Evolutionary conservation across 2,888 invertebrate species (phyloP).

Genomic region (Eurois occulta): DNA sequence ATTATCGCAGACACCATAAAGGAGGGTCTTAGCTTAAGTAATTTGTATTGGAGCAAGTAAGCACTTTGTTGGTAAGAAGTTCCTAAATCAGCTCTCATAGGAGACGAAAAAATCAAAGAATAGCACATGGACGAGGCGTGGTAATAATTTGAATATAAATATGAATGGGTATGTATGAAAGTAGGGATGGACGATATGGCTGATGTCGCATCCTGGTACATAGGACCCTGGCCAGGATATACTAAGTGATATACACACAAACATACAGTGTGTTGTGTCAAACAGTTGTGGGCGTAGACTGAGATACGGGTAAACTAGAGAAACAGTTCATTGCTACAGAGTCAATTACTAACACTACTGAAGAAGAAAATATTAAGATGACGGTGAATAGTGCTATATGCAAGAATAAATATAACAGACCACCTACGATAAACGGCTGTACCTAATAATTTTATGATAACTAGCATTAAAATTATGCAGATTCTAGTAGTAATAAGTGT

Average conservation of each 20-base stretch:
- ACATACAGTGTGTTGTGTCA: too few species aligned
- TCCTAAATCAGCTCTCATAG: slow-evolving; percentile 9
- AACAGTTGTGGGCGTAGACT: too few species aligned
- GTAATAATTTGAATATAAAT: background rate
- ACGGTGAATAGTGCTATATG: background rate
- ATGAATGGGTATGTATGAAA: background rate
- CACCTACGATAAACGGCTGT: background rate
- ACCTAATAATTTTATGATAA: background rate
- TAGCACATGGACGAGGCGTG: background rate
- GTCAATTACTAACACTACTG: too few species aligned
- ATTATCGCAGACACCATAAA: slow-evolving; percentile 39
- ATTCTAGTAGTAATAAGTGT: slow-evolving; percentile 2
- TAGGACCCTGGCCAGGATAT: too few species aligned
- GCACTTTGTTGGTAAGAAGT: background rate
- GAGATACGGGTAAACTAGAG: too few species aligned
- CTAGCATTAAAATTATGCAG: background rate
- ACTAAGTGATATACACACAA: too few species aligned
- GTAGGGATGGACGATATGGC: background rate
- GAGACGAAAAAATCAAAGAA: background rate
- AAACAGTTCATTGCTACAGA: too few species aligned
- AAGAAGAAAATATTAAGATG: background rate
- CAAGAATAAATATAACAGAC: background rate
- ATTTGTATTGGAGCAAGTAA: slow-evolving; percentile 29
- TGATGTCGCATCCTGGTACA: too few species aligned
- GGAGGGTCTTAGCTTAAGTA: slow-evolving; percentile 31